These are phyloP conservation scores for Calcarius lapponicus DNA, from an alignment of 2,797 vertebrate genomes.

Conservation along the genomic window DNA sequence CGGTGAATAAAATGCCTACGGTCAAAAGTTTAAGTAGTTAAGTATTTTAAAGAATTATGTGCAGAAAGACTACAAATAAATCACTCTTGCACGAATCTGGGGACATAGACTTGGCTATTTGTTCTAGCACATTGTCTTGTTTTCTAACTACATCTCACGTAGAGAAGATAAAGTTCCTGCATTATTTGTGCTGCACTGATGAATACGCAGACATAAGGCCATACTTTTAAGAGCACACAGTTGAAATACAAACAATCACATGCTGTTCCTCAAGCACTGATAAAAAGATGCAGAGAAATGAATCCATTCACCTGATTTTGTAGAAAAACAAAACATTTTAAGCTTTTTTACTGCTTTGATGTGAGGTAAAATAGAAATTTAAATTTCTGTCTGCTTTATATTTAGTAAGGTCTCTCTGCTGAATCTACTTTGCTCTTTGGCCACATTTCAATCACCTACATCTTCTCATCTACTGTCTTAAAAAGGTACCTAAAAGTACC, in stretches of 20 bases:
- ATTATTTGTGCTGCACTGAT: slow-evolving; percentile 8
- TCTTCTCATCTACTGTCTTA: neutral
- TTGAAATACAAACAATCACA: neutral
- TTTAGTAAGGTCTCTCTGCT: neutral
- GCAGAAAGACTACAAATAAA: slow-evolving; percentile 22
- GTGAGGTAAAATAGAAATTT: neutral
- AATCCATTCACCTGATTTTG: neutral
- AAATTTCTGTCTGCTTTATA: neutral
- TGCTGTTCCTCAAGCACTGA: neutral
- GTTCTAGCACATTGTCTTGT: neutral
- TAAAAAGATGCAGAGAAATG: neutral
- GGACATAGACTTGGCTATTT: slow-evolving; percentile 1
- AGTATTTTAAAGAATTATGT: slow-evolving; percentile 55
- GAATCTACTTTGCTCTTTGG: neutral
- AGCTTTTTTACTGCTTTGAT: neutral
- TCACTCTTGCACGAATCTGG: neutral
- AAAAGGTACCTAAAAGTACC: neutral
- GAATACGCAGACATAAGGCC: neutral
- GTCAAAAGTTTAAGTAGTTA: slow-evolving; percentile 58
- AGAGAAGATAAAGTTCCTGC: neutral
- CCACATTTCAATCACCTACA: neutral
- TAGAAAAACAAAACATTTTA: neutral
- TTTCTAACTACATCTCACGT: slow-evolving; percentile 1
- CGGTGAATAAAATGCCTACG: slow-evolving; percentile 28
- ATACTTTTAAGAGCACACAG: neutral